Evolutionary conservation across 2,113 vertebrate species (phyloP).

Genomic region (Cervus canadensis): DNA sequence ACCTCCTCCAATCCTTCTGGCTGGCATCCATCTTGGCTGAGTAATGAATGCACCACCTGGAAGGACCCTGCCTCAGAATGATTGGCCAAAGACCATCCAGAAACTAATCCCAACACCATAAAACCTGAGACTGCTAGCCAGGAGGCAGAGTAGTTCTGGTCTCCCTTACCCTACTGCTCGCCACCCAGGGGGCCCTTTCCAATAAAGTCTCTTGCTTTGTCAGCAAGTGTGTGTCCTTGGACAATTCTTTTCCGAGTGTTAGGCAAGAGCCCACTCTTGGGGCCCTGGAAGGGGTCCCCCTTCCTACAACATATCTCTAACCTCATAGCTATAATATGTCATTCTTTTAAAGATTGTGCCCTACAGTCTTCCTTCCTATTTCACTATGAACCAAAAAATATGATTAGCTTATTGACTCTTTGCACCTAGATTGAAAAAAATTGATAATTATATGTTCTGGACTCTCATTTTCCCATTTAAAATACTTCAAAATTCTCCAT

Average conservation of each 20-base stretch:
- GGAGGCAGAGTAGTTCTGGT: neutral
- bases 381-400: neutral
- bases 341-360: neutral
- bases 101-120: neutral
- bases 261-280: neutral
- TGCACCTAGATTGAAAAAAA: neutral
- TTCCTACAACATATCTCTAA: neutral
- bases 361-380: neutral
- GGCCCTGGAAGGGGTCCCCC: neutral
- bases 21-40: neutral
- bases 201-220: neutral
- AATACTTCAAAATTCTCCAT: neutral
- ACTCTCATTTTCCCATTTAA: neutral
- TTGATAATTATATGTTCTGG: neutral
- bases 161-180: neutral
- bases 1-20: neutral
- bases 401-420: neutral
- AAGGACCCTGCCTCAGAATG: neutral
- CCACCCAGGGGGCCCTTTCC: neutral
- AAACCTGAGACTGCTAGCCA: neutral
- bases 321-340: neutral
- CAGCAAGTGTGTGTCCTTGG: neutral
- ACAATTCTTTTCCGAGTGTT: neutral
- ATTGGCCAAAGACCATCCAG: neutral
- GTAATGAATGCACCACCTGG: neutral